Conservation (phyloP, 2,113 vertebrate genomes). For the Vidua chalybeata region DNA sequence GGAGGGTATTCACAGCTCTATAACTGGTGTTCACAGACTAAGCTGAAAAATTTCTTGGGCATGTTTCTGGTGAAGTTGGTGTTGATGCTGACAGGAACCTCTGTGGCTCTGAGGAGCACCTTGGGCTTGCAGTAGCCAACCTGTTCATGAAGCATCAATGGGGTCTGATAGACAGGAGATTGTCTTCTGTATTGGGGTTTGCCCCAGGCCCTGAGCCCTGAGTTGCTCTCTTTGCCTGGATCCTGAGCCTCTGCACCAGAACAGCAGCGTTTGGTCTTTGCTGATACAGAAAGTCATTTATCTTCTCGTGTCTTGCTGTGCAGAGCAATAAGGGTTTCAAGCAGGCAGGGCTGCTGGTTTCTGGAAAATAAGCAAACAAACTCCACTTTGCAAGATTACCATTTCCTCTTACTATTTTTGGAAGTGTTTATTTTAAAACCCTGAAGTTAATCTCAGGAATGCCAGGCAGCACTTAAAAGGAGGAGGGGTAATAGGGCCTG, state of each 20-base stretch:
- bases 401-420: constrained; percentile 49
- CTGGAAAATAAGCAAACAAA: constrained; percentile 50
- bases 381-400: constrained; percentile 1
- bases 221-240: not conserved
- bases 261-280: not conserved
- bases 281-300: not conserved
- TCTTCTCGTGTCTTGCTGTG: constrained; percentile 23
- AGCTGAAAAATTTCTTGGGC: not conserved
- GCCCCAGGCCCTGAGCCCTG: not conserved
- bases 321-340: not conserved
- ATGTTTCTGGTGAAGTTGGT: not conserved
- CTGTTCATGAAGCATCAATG: not conserved
- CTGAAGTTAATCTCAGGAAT: constrained; percentile 53
- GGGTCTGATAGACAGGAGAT: not conserved
- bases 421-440: constrained; percentile 50
- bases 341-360: constrained; percentile 19
- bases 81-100: not conserved
- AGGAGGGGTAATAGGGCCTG: not conserved
- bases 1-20: not conserved
- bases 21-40: not conserved
- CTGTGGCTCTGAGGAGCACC: not conserved
- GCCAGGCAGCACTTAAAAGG: constrained; percentile 20
- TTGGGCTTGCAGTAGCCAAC: not conserved
- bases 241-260: not conserved
- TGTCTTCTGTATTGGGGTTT: not conserved